phyloP scores from a whole-genome alignment of 2,797 vertebrate genomes.

The Enteromius argenteus region DNA sequence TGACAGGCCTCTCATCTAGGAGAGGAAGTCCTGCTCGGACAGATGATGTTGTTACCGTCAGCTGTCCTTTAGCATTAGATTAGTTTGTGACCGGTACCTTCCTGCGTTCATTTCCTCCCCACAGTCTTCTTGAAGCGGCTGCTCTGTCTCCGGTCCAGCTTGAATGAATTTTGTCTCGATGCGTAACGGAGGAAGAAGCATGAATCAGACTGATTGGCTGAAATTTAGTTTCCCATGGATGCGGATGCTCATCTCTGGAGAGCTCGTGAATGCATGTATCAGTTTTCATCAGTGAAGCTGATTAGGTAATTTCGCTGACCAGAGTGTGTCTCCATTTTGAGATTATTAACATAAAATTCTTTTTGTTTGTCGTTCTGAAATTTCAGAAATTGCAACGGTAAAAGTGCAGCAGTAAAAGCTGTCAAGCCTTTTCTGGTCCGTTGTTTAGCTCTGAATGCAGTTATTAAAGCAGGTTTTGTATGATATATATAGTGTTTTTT shows the following conservation, averaged over 20 bases:
- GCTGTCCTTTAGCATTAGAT: background rate
- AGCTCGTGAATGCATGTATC: background rate
- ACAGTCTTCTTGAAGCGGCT: conserved; percentile 13
- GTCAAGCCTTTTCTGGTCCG: background rate
- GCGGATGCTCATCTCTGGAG: background rate
- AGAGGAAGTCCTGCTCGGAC: background rate
- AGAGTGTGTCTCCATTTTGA: background rate
- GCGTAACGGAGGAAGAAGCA: background rate
- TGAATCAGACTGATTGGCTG: conserved; percentile 20
- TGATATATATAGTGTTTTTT: background rate
- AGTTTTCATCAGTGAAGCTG: background rate
- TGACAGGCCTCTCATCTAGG: background rate
- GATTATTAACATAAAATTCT: background rate
- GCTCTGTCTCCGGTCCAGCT: background rate
- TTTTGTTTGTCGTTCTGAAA: background rate
- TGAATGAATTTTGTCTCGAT: background rate
- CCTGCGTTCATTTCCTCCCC: conserved; percentile 41
- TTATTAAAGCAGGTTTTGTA: background rate
- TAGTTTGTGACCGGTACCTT: background rate
- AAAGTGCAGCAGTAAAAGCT: background rate
- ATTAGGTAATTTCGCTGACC: background rate
- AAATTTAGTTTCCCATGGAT: background rate
- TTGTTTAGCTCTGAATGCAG: background rate
- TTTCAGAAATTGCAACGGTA: background rate
- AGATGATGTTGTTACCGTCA: background rate